Base-by-base conservation (phyloP, 2,797 vertebrate genomes). In the Moxostoma hubbsi region DNA sequence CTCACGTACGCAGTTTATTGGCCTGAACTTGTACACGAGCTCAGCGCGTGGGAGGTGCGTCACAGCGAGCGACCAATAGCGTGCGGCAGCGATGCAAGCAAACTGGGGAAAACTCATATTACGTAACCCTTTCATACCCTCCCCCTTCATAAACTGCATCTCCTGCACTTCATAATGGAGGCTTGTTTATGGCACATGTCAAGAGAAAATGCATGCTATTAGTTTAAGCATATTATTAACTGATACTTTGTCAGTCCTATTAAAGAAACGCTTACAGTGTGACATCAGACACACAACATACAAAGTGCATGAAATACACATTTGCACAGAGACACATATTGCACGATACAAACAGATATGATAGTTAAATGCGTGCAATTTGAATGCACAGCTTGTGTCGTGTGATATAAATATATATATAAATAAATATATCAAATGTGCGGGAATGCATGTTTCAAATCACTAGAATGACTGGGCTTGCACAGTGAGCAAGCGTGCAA, bases 1-100 rank as follows among this genome's bases (percentile, higher is more conserved):
- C 51, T 78, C 87, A 88, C 87, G 87, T 88, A 83, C 83, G 54
- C 78, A 36, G 24, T 63, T 65, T 15, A 67, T 72, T 53, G 65
- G 69, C 16, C 66, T 72, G 53, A 24, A 24, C n/a, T 16, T 47
- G 5, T 72, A 12, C 80, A 62, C 58, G 72, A 65, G 58, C 63
- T 6, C 51, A 54, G 77, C 53, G 79, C 67, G 76, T 73, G 72
- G 73, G 1, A 15, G 9, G 9, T 46, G 50, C 82, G 84, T 84
- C 82, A 84, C 53, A 5, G 9, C 13, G 8, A 43, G 5, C 16
- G 55, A 59, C 75, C 81, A 79, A 84, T 81, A 43, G 46, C 71
- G 15, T 72, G 64, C 66, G 15, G 9, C 73, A 15, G 58, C n/a
- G 63, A 43, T 16, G 80, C 11, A 18, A 46, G 15, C 6, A 59